phyloP scores from a whole-genome alignment of 1,140 invertebrate species.

The Tetranychus cinnabarinus region DNA sequence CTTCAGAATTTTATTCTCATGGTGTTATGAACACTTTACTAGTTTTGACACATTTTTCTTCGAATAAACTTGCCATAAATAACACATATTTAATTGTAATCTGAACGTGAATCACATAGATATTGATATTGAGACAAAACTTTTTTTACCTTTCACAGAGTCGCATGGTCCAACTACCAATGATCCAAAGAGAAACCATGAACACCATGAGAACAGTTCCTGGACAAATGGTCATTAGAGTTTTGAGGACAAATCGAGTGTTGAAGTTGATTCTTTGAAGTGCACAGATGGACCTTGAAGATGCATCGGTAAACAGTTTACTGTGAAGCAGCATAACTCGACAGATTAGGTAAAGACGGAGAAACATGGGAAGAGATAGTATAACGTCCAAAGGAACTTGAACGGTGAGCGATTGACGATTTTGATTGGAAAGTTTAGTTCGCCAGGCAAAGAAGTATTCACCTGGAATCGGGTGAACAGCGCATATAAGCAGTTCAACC shows the following conservation, averaged over 20 bases:
- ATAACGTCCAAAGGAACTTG: constrained; percentile 78
- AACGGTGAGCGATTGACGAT: constrained; percentile 29
- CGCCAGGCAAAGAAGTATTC: constrained; percentile 89
- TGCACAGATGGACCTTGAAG: constrained; percentile 52
- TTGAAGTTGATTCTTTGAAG: constrained; percentile 99
- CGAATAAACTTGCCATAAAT: too few relatives aligned
- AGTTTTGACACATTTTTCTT: too few relatives aligned
- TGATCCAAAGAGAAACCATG: constrained; percentile 98
- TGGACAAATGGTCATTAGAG: constrained; percentile 73
- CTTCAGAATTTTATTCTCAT: too few relatives aligned
- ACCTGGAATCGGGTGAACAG: constrained; percentile 88
- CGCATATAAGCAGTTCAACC: constrained; percentile 79
- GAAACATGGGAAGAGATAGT: constrained; percentile 95
- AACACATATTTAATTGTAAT: too few relatives aligned
- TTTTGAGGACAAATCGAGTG: constrained; percentile 95
- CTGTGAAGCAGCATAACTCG: constrained; percentile 96
- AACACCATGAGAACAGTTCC: constrained; percentile 92
- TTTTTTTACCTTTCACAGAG: constrained; percentile 76
- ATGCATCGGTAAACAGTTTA: constrained; percentile 96
- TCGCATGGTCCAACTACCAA: constrained; percentile 90
- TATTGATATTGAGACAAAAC: too few relatives aligned
- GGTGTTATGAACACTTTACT: too few relatives aligned
- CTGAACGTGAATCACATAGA: too few relatives aligned
- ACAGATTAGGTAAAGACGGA: constrained; percentile 93
- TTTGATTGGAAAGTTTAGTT: constrained; percentile 33